Percentiles rank a stretch among this genome's conserved stretches.
These are phyloP conservation scores for Puffinus mauretanicus DNA, from an alignment of 2,113 vertebrate species.

Conservation along the genomic window DNA sequence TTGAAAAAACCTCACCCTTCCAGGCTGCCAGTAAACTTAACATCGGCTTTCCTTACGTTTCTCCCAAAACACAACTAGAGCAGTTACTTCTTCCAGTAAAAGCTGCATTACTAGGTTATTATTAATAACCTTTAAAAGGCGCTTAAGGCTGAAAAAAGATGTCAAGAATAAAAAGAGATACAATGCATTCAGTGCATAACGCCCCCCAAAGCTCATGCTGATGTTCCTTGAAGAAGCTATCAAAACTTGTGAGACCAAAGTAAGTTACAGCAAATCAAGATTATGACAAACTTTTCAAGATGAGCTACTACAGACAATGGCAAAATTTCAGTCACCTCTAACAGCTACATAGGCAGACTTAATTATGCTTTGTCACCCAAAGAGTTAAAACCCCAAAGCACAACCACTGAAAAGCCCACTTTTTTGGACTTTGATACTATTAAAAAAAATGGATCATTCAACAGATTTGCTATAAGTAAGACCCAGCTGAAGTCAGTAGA, in stretches of 20 bases:
- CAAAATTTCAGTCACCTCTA: background rate
- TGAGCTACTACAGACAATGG: background rate
- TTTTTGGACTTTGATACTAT: rapidly evolving
- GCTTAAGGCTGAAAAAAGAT: background rate
- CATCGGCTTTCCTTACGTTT: rapidly evolving
- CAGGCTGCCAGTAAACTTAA: rapidly evolving
- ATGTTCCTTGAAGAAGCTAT: background rate
- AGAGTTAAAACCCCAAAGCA: background rate
- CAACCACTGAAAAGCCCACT: rapidly evolving
- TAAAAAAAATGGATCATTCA: rapidly evolving
- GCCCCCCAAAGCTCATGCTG: background rate
- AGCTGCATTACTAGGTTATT: background rate
- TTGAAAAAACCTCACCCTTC: rapidly evolving
- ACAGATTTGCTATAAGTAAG: rapidly evolving
- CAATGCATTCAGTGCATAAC: rapidly evolving
- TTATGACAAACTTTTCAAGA: background rate
- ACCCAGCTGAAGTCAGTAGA: background rate
- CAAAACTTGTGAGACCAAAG: background rate
- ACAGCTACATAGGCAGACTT: rapidly evolving
- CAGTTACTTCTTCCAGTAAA: rapidly evolving
- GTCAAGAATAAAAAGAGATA: background rate
- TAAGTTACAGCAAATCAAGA: background rate
- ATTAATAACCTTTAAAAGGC: rapidly evolving
- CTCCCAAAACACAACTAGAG: background rate
- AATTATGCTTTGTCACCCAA: rapidly evolving